Evolutionary conservation across 1,140 invertebrate species (phyloP), one percentile per base, ranked within the genome.

Genomic region (Eumaeus atala): DNA sequence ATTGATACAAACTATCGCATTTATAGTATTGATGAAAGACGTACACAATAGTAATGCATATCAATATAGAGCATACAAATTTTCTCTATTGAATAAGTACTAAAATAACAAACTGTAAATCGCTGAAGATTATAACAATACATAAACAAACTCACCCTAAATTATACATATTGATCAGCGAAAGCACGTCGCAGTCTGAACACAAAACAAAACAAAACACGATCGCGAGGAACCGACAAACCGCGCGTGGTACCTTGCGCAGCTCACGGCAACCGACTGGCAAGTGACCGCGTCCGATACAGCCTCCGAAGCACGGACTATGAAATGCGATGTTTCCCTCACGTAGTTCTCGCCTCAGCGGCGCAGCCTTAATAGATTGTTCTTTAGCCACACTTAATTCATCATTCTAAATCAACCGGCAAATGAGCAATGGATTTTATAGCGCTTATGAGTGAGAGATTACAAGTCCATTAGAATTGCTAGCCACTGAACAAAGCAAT

Each of bases 291-390:
- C 38, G 36, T n/a, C n/a, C n/a, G n/a, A n/a, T n/a, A 42, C 77
- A 80, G 77, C 73, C 74, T 83, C 78, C 62, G 70, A 64, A 57
- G 61, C 67, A 60, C 36, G 50, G 38, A n/a, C n/a, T n/a, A n/a
- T n/a, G n/a, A n/a, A n/a, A n/a, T n/a, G n/a, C n/a, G n/a, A n/a
- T 37, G 53, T 49, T 54, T 42, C 50, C 58, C 58, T 58, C 70
- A 57, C 58, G 56, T 52, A 58, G 18, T 64, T 51, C 54, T 62
- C 53, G 58, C 50, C 56, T 58, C 54, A 53, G 58, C 58, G 56
- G 60, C 56, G 63, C 55, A 54, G 54, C 59, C 64, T 65, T 72
- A 68, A 78, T 75, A 66, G 61, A 60, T 68, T 67, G n/a, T n/a
- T 62, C 62, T 56, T 72, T 74, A 66, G 49, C 36, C 37, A 53